Evolutionary conservation across 2,888 invertebrate genomes (phyloP), one percentile per base, ranked within the genome.

Genomic region (Caenorhabditis sp.): DNA sequence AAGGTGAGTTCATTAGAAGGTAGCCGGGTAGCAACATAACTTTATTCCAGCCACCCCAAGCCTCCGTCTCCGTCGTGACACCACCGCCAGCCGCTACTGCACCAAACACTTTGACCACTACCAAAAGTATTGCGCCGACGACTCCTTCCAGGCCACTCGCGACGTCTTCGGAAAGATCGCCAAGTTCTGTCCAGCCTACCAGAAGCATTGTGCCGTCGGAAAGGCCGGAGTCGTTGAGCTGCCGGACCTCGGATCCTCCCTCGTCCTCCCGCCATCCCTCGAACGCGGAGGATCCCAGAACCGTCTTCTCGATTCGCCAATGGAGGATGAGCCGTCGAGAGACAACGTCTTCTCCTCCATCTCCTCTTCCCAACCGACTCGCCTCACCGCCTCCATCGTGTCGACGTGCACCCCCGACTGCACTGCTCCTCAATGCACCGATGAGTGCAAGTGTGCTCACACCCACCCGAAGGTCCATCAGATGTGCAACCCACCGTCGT

Each of bases 401-500:
- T 86, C 87, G 31, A 80, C 84, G 10, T 88, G 89, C 85, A 87
- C 86, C 68, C 87, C 89, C 10, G 89, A 89, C 66, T 89, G 89
- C 77, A 85, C 80, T 16, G 87, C 86, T 8, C 56, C 84, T 22
- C 87, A 89, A 59, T 89, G 89, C 77, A 89, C 89, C n/a, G 85
- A 86, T 51, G 88, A 87, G 26, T 88, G 89, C 87, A 89, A 89
- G 77, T 89, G 89, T 80, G 88, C 88, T 58, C 84, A 88, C 82
- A 88, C 89, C 24, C 89, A 89, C 70, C 88, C 89, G 51, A 86
- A 85, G 73, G 90, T 90, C 47, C 89, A 90, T 70, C 80, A 87
- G 69, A 89, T 88, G 87, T 90, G 90, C 86, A 90, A 90, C 59
- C 90, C 90, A 68, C 90, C 90, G 63, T 84, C 89, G 22, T 82